Evolutionary conservation across 2,113 vertebrate species (phyloP).

Genomic region (Machaerirhynchus nigripectus): DNA sequence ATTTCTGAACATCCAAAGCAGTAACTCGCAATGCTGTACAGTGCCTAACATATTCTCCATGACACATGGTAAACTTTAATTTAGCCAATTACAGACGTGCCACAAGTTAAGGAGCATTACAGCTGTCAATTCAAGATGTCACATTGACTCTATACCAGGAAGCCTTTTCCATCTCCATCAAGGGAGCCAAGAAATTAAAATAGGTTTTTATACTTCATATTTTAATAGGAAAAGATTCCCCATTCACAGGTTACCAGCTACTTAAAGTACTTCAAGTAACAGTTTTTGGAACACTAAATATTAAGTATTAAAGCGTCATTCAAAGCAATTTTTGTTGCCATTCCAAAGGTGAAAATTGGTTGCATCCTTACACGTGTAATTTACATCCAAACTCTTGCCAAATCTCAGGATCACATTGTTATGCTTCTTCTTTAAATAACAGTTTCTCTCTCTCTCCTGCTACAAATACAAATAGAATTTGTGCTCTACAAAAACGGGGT

Average conservation of each 20-base stretch:
- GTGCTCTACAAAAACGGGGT: slow-evolving; percentile 8
- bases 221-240: not conserved
- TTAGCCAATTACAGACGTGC: not conserved
- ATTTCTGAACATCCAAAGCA: not conserved
- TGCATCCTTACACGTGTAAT: not conserved
- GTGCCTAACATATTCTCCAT: not conserved
- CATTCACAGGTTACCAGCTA: not conserved
- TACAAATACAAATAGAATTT: slow-evolving; percentile 39
- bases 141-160: not conserved
- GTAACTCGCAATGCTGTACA: not conserved
- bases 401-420: not conserved
- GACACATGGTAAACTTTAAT: slow-evolving; percentile 11
- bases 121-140: slow-evolving; percentile 21
- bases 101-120: slow-evolving; percentile 15
- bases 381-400: not conserved
- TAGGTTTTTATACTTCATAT: not conserved
- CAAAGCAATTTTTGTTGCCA: not conserved
- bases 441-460: not conserved
- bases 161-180: not conserved
- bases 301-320: not conserved
- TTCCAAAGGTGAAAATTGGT: not conserved
- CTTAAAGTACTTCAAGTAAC: not conserved
- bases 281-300: not conserved
- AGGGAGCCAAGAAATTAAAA: not conserved
- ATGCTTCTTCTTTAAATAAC: not conserved